Evolutionary conservation across 2,113 vertebrate species (phyloP).

Genomic region (Rhynchopsitta pachyrhyncha): DNA sequence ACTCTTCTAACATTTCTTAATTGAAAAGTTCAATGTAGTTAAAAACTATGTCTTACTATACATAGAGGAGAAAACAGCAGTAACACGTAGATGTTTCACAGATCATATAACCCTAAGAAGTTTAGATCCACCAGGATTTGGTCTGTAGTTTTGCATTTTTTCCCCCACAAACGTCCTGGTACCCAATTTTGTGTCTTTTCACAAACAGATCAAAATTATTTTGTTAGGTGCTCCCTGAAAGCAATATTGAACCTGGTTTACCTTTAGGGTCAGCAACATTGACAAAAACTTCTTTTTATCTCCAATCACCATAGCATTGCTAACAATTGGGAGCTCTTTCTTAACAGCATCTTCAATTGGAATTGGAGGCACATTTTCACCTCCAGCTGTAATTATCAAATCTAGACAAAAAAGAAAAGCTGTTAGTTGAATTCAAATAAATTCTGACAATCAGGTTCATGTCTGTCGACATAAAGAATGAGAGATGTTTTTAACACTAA

Average conservation of each 20-base stretch:
- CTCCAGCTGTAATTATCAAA: conserved; percentile 86
- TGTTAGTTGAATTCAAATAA: neutral
- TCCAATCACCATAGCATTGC: conserved; percentile 85
- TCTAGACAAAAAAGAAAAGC: conserved; percentile 68
- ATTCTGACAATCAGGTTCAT: neutral
- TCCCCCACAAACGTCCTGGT: neutral
- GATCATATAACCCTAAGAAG: neutral
- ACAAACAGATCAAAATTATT: neutral
- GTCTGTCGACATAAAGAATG: neutral
- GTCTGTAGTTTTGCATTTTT: neutral
- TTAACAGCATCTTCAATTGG: conserved; percentile 87
- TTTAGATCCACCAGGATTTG: neutral
- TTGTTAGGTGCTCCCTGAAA: neutral
- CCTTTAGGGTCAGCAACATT: conserved; percentile 88
- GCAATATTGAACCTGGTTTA: conserved; percentile 18
- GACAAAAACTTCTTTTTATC: conserved; percentile 88
- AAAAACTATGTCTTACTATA: neutral
- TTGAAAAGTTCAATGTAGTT: neutral
- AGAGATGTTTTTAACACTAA: neutral
- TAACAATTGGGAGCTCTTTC: conserved; percentile 82
- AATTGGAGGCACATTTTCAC: conserved; percentile 85
- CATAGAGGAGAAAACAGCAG: neutral
- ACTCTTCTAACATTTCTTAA: neutral
- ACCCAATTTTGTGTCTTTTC: neutral
- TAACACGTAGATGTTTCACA: neutral